A percentile compares a stretch with the other conserved stretches of the same genome.
Evolutionary conservation across 2,797 vertebrate species (phyloP).

Genomic region (Sternarchorhynchus goeldii): DNA sequence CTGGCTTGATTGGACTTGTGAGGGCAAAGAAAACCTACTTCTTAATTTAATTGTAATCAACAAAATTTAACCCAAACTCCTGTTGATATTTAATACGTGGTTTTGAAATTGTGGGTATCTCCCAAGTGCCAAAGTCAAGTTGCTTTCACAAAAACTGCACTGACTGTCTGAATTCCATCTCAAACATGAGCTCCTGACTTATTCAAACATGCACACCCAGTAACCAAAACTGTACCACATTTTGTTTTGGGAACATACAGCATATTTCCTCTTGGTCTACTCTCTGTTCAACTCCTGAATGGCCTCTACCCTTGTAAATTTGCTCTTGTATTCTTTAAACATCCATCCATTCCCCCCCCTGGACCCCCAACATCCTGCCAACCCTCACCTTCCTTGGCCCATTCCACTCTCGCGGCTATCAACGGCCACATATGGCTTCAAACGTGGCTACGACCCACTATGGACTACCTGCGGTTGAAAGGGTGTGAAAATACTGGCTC

Average conservation of each 20-base stretch:
- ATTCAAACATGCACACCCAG: constrained; percentile 5
- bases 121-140: constrained; percentile 4
- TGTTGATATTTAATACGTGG: constrained; percentile 14
- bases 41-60: constrained; percentile 17
- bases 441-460: background rate
- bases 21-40: constrained; percentile 3
- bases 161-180: constrained; percentile 9
- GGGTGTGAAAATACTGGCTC: constrained; percentile 29
- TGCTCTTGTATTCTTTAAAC: constrained; percentile 27
- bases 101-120: constrained; percentile 7
- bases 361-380: background rate
- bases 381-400: too few relatives aligned
- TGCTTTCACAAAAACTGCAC: background rate
- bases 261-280: constrained; percentile 16
- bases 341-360: constrained; percentile 3
- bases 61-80: background rate
- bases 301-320: constrained; percentile 4
- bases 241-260: constrained; percentile 33
- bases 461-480: background rate
- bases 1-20: constrained; percentile 52
- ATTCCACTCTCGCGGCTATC: constrained; percentile 27
- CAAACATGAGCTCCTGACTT: background rate
- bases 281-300: constrained; percentile 22
- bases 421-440: constrained; percentile 8
- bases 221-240: constrained; percentile 5